phyloP scores from a whole-genome alignment of 2,113 vertebrate species.

The Callipepla squamata region DNA sequence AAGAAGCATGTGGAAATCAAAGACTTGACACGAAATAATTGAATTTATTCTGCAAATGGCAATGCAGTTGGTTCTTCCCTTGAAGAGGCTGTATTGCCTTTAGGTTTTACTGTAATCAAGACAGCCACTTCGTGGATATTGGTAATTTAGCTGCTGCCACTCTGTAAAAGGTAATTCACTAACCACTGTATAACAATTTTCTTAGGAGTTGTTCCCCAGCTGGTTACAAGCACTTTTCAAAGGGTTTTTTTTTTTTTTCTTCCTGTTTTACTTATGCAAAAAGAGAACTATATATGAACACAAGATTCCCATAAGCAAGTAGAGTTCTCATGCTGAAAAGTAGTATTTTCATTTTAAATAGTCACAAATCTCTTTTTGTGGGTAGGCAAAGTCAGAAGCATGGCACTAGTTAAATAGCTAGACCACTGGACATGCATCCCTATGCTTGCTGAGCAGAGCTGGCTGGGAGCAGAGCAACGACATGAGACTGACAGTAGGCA shows the following conservation, averaged over 20 bases:
- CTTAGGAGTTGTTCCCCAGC: neutral
- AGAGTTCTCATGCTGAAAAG: neutral
- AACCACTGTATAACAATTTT: neutral
- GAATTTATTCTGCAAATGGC: constrained; percentile 31
- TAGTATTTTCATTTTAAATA: neutral
- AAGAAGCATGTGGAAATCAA: constrained; percentile 47
- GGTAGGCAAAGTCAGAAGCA: neutral
- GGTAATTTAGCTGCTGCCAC: constrained; percentile 22
- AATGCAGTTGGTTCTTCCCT: neutral
- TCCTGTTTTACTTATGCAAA: neutral
- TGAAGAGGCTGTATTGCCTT: constrained; percentile 28
- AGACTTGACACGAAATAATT: constrained; percentile 15
- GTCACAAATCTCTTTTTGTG: neutral
- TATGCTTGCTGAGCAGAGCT: neutral
- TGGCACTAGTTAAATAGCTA: neutral
- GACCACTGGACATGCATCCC: neutral
- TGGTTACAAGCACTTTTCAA: neutral
- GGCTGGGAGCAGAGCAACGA: neutral
- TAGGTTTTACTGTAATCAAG: constrained; percentile 40
- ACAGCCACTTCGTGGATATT: constrained; percentile 16
- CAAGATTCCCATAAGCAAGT: neutral
- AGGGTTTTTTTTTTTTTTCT: neutral
- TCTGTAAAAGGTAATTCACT: constrained; percentile 12
- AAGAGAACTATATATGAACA: neutral
- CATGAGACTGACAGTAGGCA: neutral